Evolutionary conservation across 2,888 invertebrate species (phyloP).

Genomic region (Plutella xylostella): DNA sequence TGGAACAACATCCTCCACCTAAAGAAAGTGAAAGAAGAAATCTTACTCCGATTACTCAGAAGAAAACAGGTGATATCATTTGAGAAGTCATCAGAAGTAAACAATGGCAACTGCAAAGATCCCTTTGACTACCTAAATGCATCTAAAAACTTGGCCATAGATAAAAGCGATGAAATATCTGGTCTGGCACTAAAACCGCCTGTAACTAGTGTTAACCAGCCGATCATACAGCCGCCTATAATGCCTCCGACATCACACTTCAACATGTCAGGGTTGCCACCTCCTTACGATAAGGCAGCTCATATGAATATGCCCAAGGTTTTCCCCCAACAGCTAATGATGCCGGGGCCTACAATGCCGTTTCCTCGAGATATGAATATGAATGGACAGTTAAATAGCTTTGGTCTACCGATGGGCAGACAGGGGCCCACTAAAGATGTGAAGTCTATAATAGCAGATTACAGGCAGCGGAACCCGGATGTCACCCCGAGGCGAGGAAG

Average conservation of each 20-base stretch:
- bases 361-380: constrained; percentile 63
- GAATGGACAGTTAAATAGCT: constrained; percentile 70
- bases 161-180: constrained; percentile 61
- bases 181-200: constrained; percentile 53
- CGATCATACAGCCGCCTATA: constrained; percentile 44
- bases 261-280: constrained; percentile 52
- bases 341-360: constrained; percentile 45
- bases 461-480: constrained; percentile 81
- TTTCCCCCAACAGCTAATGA: constrained; percentile 50
- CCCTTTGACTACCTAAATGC: constrained; percentile 57
- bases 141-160: constrained; percentile 53
- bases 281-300: constrained; percentile 56
- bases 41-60: constrained; percentile 77
- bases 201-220: constrained; percentile 24
- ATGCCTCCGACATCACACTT: constrained; percentile 51
- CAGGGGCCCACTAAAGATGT: constrained; percentile 86
- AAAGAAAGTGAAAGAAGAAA: constrained; percentile 87
- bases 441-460: constrained; percentile 84
- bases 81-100: constrained; percentile 50
- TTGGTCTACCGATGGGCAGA: constrained; percentile 68
- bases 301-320: constrained; percentile 57
- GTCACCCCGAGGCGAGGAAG: constrained; percentile 76
- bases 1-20: constrained; percentile 87
- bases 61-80: constrained; percentile 73
- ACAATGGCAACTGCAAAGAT: constrained; percentile 50